Conservation (phyloP, 2,888 invertebrate species). For the Heliconius aoede region DNA sequence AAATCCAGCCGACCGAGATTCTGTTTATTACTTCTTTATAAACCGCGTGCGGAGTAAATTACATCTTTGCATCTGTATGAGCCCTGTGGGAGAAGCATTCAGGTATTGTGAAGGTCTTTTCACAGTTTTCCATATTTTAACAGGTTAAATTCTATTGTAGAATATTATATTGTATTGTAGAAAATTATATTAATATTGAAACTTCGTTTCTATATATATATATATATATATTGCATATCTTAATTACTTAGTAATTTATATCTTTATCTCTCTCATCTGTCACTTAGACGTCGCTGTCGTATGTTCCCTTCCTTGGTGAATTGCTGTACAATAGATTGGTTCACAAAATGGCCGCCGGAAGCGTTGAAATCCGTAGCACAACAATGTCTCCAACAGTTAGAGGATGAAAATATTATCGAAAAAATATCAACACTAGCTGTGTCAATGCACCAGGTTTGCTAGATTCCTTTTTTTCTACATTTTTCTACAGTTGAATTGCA, state of each 20-base stretch:
- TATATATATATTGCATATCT: too few species aligned
- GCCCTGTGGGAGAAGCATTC: slow-evolving; percentile 94
- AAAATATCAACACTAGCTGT: slow-evolving; percentile 73
- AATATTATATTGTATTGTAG: too few species aligned
- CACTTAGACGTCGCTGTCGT: slow-evolving; percentile 89
- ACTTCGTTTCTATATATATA: too few species aligned
- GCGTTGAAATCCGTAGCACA: slow-evolving; percentile 92
- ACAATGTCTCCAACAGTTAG: slow-evolving; percentile 86
- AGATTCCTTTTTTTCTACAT: too few species aligned
- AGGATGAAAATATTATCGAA: slow-evolving; percentile 70
- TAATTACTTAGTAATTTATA: neutral
- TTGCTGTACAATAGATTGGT: slow-evolving; percentile 98
- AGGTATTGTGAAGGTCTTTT: slow-evolving; percentile 70
- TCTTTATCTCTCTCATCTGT: too few species aligned
- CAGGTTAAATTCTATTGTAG: too few species aligned
- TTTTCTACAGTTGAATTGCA: too few species aligned
- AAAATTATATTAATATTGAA: too few species aligned
- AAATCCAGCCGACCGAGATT: slow-evolving; percentile 88
- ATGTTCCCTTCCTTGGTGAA: slow-evolving; percentile 98
- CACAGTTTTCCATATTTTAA: too few species aligned
- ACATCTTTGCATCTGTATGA: slow-evolving; percentile 95
- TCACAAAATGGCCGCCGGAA: slow-evolving; percentile 95
- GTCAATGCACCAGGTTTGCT: slow-evolving; percentile 72
- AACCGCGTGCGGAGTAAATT: slow-evolving; percentile 91
- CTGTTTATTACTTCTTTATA: slow-evolving; percentile 93